Conservation (phyloP, 2,888 invertebrate genomes). For the Oxycera nigricornis region DNA sequence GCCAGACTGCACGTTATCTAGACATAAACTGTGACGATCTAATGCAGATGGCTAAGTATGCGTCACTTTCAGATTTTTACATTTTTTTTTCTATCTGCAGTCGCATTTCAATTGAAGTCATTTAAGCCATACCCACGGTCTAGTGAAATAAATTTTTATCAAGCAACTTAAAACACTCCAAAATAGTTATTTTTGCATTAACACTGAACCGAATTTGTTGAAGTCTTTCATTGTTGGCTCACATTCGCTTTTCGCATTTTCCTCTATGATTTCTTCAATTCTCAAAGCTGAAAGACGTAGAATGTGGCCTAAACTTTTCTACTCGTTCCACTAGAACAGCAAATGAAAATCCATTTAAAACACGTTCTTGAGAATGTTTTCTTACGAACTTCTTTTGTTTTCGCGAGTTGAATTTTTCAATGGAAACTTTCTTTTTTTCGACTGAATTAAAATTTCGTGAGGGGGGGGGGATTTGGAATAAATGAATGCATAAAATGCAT, state of each 20-base stretch:
- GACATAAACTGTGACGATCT: neutral
- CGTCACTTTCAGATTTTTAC: neutral
- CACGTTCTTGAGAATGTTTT: neutral
- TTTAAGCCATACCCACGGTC: neutral
- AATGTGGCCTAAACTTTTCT: neutral
- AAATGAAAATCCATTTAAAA: conserved; percentile 3
- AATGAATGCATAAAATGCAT: neutral
- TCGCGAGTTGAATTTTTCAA: neutral
- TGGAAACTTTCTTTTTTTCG: neutral
- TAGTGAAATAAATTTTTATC: neutral
- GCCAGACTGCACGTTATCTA: neutral
- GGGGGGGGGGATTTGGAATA: neutral
- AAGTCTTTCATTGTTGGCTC: neutral
- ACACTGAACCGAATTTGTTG: neutral
- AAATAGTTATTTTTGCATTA: neutral
- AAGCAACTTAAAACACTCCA: neutral
- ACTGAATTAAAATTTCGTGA: neutral
- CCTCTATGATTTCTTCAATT: neutral
- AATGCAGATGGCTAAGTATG: neutral
- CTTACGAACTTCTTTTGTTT: neutral
- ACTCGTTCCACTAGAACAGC: neutral
- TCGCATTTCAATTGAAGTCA: neutral
- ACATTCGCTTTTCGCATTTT: neutral
- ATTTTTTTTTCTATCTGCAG: neutral
- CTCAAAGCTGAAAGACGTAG: neutral